Evolutionary conservation across 1,140 invertebrate species (phyloP), one percentile per base, ranked within the genome.

Genomic region (Holotrichia oblita): DNA sequence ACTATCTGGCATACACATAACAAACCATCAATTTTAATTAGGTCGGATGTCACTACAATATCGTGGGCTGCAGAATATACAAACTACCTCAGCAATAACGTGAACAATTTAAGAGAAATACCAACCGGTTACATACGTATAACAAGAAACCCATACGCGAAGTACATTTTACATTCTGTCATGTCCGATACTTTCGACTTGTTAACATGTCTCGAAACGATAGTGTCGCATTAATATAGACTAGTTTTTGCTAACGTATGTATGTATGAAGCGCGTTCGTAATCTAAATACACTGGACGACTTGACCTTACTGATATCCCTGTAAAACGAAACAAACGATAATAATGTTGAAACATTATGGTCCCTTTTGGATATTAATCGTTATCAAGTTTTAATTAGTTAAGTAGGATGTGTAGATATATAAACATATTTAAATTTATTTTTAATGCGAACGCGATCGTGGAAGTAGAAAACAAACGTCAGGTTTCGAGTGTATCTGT

Each of bases 151-250:
- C 8, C 22, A 17, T 69, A 34, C 61, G 20, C 27, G 61, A 27
- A 4, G 10, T 24, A 69, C 61, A 69, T 69, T 69, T 69, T 69
- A 20, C 61, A 69, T 69, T 69, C 61, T 69, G 61, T 69, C 61
- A 69, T 69, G 61, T 69, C 61, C 61, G 61, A 69, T 69, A 69
- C 61, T 27, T 69, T 69, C 61, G 61, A 69, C 61, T 69, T 69
- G 61, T 69, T 69, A 69, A 69, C 61, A 69, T 69, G 61, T 69
- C 22, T 69, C 61, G 61, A 34, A 34, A 69, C 12, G 61, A 69
- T 69, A 69, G 61, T 22, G 61, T 69, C 61, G 61, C 61, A 69
- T 69, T 69, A 69, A 69, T 69, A 22, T 69, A 6, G 22, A 69
- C 61, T 22, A 69, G 61, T 69, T 69, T 69, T 69, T 69, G 61